Evolutionary conservation across 1,140 invertebrate species (phyloP).

Genomic region (Drosophila jambulina): DNA sequence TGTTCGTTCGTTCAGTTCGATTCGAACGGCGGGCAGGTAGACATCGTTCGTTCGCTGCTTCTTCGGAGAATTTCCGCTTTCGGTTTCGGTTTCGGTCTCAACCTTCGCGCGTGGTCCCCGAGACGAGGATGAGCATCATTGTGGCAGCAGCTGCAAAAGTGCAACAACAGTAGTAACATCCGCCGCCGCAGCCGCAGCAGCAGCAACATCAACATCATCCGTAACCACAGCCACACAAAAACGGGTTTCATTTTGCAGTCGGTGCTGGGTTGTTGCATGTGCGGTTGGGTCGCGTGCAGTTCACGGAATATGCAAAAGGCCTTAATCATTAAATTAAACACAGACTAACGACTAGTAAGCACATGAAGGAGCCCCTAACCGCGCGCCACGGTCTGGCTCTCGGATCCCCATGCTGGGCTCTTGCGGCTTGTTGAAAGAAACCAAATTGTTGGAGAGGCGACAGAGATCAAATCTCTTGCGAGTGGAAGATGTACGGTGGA

Average conservation of each 20-base stretch:
- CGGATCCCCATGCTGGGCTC: not conserved
- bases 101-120: slow-evolving; percentile 44
- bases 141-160: slow-evolving; percentile 74
- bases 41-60: slow-evolving; percentile 42
- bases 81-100: slow-evolving; percentile 61
- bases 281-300: slow-evolving; percentile 50
- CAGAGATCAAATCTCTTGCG: slow-evolving; percentile 37
- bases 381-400: not conserved
- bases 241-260: slow-evolving; percentile 69
- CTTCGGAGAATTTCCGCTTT: slow-evolving; percentile 56
- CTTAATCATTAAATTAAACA: slow-evolving; percentile 57
- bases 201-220: slow-evolving; percentile 14
- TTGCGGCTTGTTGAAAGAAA: slow-evolving; percentile 42
- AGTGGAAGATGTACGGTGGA: slow-evolving; percentile 16
- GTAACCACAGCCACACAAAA: slow-evolving; percentile 40
- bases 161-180: slow-evolving; percentile 51
- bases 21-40: slow-evolving; percentile 72
- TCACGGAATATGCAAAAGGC: slow-evolving; percentile 45
- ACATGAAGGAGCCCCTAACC: slow-evolving; percentile 27
- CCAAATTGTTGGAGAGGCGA: slow-evolving; percentile 22
- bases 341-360: slow-evolving; percentile 39
- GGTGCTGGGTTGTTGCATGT: slow-evolving; percentile 22
- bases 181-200: slow-evolving; percentile 26
- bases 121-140: slow-evolving; percentile 62
- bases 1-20: slow-evolving; percentile 55